Base-by-base conservation (phyloP, 2,888 invertebrate species). In the Panopea generosa region DNA sequence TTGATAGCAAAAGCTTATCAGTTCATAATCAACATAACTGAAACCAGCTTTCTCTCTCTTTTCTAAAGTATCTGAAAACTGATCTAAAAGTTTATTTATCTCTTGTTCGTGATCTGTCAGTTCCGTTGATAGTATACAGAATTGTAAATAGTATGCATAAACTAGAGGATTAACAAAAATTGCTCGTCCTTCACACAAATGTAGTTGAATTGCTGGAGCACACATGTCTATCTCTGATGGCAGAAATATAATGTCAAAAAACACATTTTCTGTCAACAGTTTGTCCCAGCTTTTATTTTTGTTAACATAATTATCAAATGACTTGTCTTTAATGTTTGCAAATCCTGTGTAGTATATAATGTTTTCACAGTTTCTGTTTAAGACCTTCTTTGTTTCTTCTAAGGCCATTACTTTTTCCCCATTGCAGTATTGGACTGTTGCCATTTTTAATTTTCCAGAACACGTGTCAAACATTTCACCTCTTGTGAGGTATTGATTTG, bases 381-480 rank as follows among this genome's bases (percentile, higher is more conserved):
- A 18, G 29, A 55, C 55, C 9, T 2, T 7, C 6, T 20, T 4
- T 24, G 55, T 55, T 16, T 29, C 33, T 7, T 55, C n/a, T 16
- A 29, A 29, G 6, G 29, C 55, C 18, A 29, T 29, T 55, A 3
- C 29, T 18, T 29, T 29, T 16, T 55, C 29, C 11, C 26, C 33
- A 14, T 18, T 11, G 18, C 33, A 29, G 33, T 18, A 55, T 55
- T 29, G 2, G 7, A 55, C 55, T 16, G 55, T 55, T 16, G 55
- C 55, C 11, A 18, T 33, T 33, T 55, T 55, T 55, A 55, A 29
- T n/a, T 55, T 55, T 4, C 55, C 55, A 7, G 55, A 55, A 33
- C 55, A 55, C 14, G 29, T 29, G 18, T 55, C 55, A n/a, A 55
- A 29, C 29, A 29, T 4, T 29, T 20, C 33, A 6, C 18, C 55